Evolutionary conservation across 2,797 vertebrate genomes (phyloP), one percentile per base, ranked within the genome.

Genomic region (Siniperca undulata): DNA sequence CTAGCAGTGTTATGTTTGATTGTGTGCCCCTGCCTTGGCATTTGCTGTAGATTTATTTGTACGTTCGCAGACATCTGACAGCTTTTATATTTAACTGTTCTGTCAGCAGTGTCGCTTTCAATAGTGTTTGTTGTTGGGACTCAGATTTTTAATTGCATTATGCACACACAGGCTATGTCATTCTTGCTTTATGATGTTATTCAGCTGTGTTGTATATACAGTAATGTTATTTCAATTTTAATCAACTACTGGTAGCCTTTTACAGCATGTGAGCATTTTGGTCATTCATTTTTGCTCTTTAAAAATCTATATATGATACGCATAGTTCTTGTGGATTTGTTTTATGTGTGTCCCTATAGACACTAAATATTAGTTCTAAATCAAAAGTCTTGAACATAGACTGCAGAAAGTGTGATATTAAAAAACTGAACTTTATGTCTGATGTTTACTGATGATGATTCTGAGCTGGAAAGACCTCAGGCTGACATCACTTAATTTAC

Each of bases 61-160:
- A 44, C 9, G 16, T 66, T 78, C 10, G 27, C 60, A 77, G 59
- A 83, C 70, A 78, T 82, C 80, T 80, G 77, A 82, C 83, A 85
- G 83, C 80, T 81, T 84, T 86, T 74, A 72, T 69, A 55, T 84
- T 78, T 72, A 85, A 83, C 81, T 78, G 73, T 61, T 83, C 78
- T 65, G 68, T 82, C 60, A 12, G 70, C 75, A 60, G 61, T 24
- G 82, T 67, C 52, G 19, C 71, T 73, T 77, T 75, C 66, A 75
- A n/a, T 40, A 5, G 44, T 17, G 55, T 80, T 80, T 81, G 78
- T 77, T 70, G 68, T 73, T 34, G 59, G 70, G 52, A 64, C 44
- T 69, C 67, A 27, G 61, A 27, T 27, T 27, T 27, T 27, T 27
- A 27, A 27, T 27, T 8, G 44, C 77, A 71, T 77, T 74, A 53